Base-by-base conservation (phyloP, 2,797 vertebrate species). In the Paguma larvata region DNA sequence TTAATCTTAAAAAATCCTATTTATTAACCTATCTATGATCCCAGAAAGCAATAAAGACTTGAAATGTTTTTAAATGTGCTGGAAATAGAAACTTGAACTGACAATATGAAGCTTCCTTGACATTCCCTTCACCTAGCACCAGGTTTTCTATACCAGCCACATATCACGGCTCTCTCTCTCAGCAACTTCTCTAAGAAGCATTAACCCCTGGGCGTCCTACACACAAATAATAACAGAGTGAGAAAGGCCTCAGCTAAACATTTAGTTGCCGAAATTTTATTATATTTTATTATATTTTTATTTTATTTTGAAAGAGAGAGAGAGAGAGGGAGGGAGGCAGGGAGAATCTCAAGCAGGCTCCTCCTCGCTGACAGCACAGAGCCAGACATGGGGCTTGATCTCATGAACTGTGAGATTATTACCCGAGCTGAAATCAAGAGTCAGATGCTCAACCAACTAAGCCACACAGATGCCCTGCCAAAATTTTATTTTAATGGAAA, bases 401-500 rank as follows among this genome's bases (percentile, higher is more conserved):
- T 59, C 56, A 59, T 19, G 19, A 23, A 59, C 56, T 59, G 56
- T 59, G 56, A 59, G 56, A 59, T 59, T 8, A 59, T 59, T 59
- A 59, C 21, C 56, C 3, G 56, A 59, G 21, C 56, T 59, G 56
- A 59, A 59, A 59, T 59, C 56, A 23, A 59, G 56, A 59, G 56
- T 23, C 23, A 8, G 56, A 59, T 8, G 6, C 19, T 59, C 23
- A 23, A 59, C 8, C 56, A 59, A 59, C 56, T 59, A 59, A 59
- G 21, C 56, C 56, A 59, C 56, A 7, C 56, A 59, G 21, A 23
- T 59, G 56, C 21, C 56, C 56, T 80, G 48, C 14, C 48, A 93
- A 96, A 25, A n/a, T 91, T 77, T 77, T 41, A 93, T 85, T 93
- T 53, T 84, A 80, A 73, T 68, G 21, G 63, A 79, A 89, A 94